These are phyloP conservation scores for Hydrochoerus hydrochaeris DNA, from an alignment of 2,113 vertebrate genomes.

Conservation along the genomic window DNA sequence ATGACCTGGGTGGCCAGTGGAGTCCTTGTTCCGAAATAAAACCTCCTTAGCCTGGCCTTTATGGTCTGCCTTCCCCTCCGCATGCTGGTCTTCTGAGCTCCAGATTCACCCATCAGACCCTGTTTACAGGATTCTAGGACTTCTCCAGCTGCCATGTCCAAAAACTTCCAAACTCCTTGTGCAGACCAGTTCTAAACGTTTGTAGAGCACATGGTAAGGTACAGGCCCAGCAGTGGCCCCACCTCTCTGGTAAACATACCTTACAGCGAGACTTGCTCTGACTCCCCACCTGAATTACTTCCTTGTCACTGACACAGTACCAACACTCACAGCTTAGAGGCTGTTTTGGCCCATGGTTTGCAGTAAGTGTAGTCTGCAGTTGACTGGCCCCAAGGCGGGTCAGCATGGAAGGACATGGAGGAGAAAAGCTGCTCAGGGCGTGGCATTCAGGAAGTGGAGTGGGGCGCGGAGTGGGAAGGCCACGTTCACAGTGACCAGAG, in stretches of 20 bases:
- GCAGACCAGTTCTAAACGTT: background rate
- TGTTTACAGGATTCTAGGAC: background rate
- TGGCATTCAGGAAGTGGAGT: background rate
- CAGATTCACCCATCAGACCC: background rate
- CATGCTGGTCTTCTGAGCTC: background rate
- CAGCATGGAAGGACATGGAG: background rate
- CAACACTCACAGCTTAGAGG: background rate
- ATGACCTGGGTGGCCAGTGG: background rate
- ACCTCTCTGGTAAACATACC: background rate
- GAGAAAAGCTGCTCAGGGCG: background rate
- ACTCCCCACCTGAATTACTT: background rate
- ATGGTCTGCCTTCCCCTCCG: background rate
- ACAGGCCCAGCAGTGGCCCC: background rate
- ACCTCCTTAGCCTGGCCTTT: background rate
- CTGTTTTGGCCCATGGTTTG: background rate
- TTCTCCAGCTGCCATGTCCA: background rate
- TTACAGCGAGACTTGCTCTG: background rate
- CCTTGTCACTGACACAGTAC: background rate
- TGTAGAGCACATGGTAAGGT: background rate
- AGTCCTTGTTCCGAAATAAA: background rate
- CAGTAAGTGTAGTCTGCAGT: background rate
- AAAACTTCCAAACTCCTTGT: background rate
- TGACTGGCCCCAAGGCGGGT: background rate
- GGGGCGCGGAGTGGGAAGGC: background rate
- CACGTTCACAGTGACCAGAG: background rate